Evolutionary conservation across 2,113 vertebrate species (phyloP).

Genomic region (Heterocephalus glaber): DNA sequence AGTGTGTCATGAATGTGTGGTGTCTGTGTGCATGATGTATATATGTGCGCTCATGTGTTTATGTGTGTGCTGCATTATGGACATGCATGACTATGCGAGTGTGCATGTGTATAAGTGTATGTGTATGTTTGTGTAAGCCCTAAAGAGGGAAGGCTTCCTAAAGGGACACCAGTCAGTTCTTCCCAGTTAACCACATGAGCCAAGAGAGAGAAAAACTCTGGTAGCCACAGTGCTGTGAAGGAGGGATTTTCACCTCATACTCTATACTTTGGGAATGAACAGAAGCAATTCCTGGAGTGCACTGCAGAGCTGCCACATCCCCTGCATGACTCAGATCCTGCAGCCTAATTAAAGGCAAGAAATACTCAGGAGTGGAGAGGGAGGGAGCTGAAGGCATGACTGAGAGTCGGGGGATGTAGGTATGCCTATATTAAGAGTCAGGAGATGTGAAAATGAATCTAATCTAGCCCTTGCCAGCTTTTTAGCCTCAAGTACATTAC

Average conservation of each 20-base stretch:
- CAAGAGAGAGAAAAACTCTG: background rate
- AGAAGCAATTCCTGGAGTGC: background rate
- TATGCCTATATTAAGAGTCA: background rate
- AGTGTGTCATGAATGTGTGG: background rate
- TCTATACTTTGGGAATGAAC: background rate
- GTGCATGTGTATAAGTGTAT: background rate
- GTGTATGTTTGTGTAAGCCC: background rate
- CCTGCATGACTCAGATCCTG: background rate
- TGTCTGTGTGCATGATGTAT: background rate
- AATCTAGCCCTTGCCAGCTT: background rate
- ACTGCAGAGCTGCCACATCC: background rate
- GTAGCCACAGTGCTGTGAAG: background rate
- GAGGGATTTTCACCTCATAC: background rate
- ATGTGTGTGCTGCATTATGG: background rate
- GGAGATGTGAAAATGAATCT: background rate
- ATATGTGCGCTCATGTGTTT: too few relatives aligned
- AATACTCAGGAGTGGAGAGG: fast-evolving
- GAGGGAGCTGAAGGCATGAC: background rate
- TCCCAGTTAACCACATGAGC: background rate
- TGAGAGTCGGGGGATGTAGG: background rate
- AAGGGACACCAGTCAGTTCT: background rate
- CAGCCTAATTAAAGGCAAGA: background rate
- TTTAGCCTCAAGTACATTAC: background rate
- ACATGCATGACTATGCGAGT: background rate
- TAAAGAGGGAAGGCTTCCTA: background rate